A percentile compares a stretch with the other conserved stretches of the same genome.
Evolutionary conservation across 2,797 vertebrate genomes (phyloP).

Genomic region (Hydrolagus colliei): DNA sequence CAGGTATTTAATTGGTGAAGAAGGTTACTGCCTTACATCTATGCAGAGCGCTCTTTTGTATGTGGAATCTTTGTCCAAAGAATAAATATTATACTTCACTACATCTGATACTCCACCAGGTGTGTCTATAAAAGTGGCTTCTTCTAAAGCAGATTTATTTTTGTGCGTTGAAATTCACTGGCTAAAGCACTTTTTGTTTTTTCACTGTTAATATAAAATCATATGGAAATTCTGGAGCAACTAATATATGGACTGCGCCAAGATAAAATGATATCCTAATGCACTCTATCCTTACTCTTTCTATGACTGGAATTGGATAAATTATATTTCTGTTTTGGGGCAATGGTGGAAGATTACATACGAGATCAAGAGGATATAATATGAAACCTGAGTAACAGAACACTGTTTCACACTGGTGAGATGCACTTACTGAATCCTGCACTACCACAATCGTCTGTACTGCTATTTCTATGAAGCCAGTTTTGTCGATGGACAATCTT

Average conservation of each 20-base stretch:
- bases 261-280: background rate
- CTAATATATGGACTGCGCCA: background rate
- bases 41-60: constrained; percentile 84
- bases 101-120: background rate
- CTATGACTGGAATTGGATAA: background rate
- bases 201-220: background rate
- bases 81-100: constrained; percentile 32
- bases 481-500: background rate
- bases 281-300: background rate
- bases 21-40: constrained; percentile 90
- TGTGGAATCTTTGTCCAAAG: constrained; percentile 66
- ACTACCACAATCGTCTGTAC: background rate
- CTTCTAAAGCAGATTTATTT: constrained; percentile 8
- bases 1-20: constrained; percentile 89
- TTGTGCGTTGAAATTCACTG: constrained; percentile 12
- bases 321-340: background rate
- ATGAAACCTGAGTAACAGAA: background rate
- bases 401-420: too few species aligned
- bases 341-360: background rate
- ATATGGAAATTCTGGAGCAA: background rate
- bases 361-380: background rate
- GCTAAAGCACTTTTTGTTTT: background rate
- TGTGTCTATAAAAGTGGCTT: background rate
- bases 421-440: background rate
- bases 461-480: background rate